Base-by-base conservation (phyloP, 2,797 vertebrate genomes). In the Rhinella marina region DNA sequence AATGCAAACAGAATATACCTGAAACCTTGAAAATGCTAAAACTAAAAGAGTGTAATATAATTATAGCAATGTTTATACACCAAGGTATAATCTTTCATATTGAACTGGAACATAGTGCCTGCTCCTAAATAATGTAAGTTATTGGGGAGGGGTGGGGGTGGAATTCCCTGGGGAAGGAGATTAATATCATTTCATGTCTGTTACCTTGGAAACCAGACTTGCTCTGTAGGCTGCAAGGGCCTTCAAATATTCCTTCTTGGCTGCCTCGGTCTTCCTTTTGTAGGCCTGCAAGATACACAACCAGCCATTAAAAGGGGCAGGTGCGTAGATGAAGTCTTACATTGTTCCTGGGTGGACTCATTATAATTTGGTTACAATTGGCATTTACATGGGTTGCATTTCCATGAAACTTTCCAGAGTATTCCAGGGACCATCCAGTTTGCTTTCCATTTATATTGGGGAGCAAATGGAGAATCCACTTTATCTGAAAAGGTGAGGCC, bases 201-300 rank as follows among this genome's bases (percentile, higher is more conserved):
- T 96, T 97, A 99, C 98, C 98, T 99, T 99, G 96, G 98, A 99
- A 96, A 99, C 97, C 84, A 99, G 97, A 93, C 98, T 99, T 93
- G 98, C 98, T 96, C 98, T 93, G 96, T 99, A 99, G 25, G 98
- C 97, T 17, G 98, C 98, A 93, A 99, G 96, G 89, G 98, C 98
- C 95, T 99, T 99, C 95, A 99, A 96, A 94, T 99, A 99, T 90
- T 99, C 98, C 94, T 99, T 99, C 96, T 99, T 99, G 3, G 98
- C 98, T 0, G 98, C 98, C 95, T 99, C 98, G 19, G 98, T 99
- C 97, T 99, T 99, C 95, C 97, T 97, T 95, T 99, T 99, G 94
- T 99, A 99, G 57, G 94, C 98, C 98, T 99, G 95, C 76, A 95
- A 96, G 92, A 93, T 90, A 14, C 86, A 92, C 19, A 77, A 84